phyloP scores from a whole-genome alignment of 2,888 invertebrate species.

The Liodrosophila aerea region DNA sequence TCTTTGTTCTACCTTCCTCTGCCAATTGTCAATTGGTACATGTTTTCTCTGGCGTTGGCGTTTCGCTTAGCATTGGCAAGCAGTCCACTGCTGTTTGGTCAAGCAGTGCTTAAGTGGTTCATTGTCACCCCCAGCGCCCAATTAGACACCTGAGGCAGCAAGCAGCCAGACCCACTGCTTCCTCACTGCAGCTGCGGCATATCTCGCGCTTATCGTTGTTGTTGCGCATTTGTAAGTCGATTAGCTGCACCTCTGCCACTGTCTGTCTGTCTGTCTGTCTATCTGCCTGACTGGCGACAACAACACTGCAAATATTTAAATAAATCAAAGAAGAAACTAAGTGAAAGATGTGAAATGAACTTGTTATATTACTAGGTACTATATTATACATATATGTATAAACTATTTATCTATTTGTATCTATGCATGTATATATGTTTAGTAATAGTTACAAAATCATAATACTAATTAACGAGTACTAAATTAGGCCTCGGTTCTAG shows the following conservation, averaged over 20 bases:
- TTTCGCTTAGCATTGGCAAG: conserved; percentile 27
- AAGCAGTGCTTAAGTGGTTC: conserved; percentile 62
- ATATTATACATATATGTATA: no score
- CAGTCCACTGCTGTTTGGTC: conserved; percentile 2
- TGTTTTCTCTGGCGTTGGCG: conserved; percentile 47
- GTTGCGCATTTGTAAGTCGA: conserved; percentile 51
- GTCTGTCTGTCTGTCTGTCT: no score
- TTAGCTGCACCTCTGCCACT: no score
- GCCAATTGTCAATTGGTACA: conserved; percentile 69
- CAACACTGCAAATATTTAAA: neutral
- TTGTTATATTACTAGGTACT: no score
- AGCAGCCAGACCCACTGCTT: neutral
- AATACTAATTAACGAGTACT: no score
- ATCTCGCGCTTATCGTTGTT: conserved; percentile 10
- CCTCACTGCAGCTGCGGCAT: neutral
- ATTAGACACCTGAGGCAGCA: conserved; percentile 68
- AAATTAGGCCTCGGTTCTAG: no score
- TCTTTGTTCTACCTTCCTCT: conserved; percentile 23
- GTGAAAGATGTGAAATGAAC: no score
- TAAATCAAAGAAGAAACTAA: no score
- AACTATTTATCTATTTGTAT: no score
- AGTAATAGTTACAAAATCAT: no score
- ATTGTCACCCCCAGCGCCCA: conserved; percentile 77
- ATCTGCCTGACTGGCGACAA: conserved; percentile 1
- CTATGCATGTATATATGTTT: no score